Evolutionary conservation across 2,888 invertebrate species (phyloP), one percentile per base, ranked within the genome.

Genomic region (Pyrrhosoma nymphula): DNA sequence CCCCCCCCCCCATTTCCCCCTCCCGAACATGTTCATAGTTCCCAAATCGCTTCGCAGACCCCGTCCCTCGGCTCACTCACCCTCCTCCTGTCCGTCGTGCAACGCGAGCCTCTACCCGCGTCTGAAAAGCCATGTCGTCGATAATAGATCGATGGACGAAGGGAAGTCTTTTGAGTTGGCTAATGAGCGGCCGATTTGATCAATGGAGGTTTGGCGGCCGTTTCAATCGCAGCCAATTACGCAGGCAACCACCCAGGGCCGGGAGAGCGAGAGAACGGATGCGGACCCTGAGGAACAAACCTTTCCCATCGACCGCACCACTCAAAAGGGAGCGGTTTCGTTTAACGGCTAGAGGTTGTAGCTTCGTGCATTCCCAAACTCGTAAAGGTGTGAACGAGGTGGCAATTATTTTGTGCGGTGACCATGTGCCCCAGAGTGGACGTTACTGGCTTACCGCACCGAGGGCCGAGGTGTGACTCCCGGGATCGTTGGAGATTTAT

Each of bases 171-270:
- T 60, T 35, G 35, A 91, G 91, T n/a, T 39, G 23, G 39, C 91
- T 56, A 39, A 91, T 91, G 89, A 55, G 63, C 39, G 63, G 39
- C 63, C 63, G 63, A 91, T 63, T 82, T 91, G 91, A 91, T 63
- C 60, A 39, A 91, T 91, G 91, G 39, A 23, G 63, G 39, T 91
- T 91, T 91, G 91, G 63, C 91, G 91, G 93, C 26, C 69, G 69
- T 93, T 93, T 93, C 69, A 69, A 93, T 93, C 93, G 69, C 47
- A 18, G 47, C 26, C 63, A 93, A 63, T 39, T 47, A 47, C 93
- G 47, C 47, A 47, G 23, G 39, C n/a, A 63, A 30, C 23, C 12
- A 56, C 14, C 56, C 6, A n/a, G 18, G 30, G 35, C n/a, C n/a
- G n/a, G 56, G 20, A 35, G 91, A 0, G 60, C 18, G 63, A 23